Conservation (phyloP, 2,113 vertebrate genomes). For the Nothobranchius kuhntae region DNA sequence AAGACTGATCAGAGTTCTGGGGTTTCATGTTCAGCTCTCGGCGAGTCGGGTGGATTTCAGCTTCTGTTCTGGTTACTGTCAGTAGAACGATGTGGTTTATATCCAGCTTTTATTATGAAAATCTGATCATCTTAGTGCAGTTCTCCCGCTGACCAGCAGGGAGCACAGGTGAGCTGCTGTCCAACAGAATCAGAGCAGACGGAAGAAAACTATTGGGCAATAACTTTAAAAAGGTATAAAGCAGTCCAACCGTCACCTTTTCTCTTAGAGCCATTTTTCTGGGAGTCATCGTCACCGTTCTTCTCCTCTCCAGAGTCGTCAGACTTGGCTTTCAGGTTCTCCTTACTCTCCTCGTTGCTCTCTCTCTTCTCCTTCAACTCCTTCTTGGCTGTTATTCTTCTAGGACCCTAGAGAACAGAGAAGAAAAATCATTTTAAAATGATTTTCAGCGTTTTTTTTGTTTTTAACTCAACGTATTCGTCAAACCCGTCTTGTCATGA, state of each 20-base stretch:
- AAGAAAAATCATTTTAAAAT: too few relatives aligned
- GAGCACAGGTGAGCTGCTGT: background rate
- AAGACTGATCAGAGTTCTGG: background rate
- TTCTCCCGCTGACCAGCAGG: constrained; percentile 48
- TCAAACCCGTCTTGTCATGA: too few relatives aligned
- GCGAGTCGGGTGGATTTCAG: background rate
- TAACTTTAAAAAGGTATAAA: too few relatives aligned
- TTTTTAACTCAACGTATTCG: too few relatives aligned
- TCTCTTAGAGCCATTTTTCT: constrained; percentile 91
- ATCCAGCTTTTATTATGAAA: background rate
- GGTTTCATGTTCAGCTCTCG: background rate
- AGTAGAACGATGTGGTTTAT: background rate
- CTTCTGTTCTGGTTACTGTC: background rate
- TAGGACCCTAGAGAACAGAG: constrained; percentile 66
- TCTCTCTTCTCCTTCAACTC: constrained; percentile 92
- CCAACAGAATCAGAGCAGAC: too few relatives aligned
- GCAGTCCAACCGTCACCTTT: constrained; percentile 81
- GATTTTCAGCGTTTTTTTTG: too few relatives aligned
- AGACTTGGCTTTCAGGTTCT: constrained; percentile 92
- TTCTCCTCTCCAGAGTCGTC: constrained; percentile 97
- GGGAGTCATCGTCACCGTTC: constrained; percentile 92
- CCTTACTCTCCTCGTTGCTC: constrained; percentile 89
- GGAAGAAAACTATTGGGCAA: too few relatives aligned
- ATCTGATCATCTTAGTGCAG: constrained; percentile 14
- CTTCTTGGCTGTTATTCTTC: constrained; percentile 85